phyloP scores from a whole-genome alignment of 2,113 vertebrate species.

The Triplophysa siluroides region DNA sequence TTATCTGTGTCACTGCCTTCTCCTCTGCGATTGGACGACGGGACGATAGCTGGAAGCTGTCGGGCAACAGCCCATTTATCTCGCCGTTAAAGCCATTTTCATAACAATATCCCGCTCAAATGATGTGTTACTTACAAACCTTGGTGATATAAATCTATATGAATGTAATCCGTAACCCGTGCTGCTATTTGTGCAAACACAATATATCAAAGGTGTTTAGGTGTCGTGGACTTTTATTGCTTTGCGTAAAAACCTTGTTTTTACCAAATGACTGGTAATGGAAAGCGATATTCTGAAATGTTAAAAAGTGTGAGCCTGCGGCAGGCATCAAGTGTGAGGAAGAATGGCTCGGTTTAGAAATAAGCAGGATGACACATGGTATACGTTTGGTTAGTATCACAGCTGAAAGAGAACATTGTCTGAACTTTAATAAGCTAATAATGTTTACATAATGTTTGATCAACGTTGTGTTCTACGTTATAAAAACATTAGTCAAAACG shows the following conservation, averaged over 20 bases:
- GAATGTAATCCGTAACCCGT: constrained; percentile 23
- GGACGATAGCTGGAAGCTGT: background rate
- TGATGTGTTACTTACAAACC: constrained; percentile 29
- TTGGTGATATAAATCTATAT: constrained; percentile 38
- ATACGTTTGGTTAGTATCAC: too few species aligned
- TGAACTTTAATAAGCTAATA: too few species aligned
- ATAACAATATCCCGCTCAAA: constrained; percentile 36
- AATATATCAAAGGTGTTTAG: constrained; percentile 16
- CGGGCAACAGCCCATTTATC: constrained; percentile 40
- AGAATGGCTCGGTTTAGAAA: too few species aligned
- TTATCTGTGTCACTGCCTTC: constrained; percentile 50
- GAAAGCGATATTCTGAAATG: background rate
- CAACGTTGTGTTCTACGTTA: too few species aligned
- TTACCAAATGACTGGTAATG: background rate
- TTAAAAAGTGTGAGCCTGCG: background rate
- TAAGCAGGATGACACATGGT: too few species aligned
- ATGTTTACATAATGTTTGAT: too few species aligned
- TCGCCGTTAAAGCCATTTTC: constrained; percentile 22
- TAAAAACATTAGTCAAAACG: too few species aligned
- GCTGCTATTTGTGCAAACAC: constrained; percentile 16
- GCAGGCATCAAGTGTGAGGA: too few species aligned
- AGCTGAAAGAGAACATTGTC: too few species aligned
- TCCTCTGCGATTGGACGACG: background rate
- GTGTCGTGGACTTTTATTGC: background rate
- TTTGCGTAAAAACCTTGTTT: background rate